Percentiles rank a stretch among this genome's conserved stretches.
phyloP scores from a whole-genome alignment of 2,797 vertebrate genomes.

The Coluber constrictor region DNA sequence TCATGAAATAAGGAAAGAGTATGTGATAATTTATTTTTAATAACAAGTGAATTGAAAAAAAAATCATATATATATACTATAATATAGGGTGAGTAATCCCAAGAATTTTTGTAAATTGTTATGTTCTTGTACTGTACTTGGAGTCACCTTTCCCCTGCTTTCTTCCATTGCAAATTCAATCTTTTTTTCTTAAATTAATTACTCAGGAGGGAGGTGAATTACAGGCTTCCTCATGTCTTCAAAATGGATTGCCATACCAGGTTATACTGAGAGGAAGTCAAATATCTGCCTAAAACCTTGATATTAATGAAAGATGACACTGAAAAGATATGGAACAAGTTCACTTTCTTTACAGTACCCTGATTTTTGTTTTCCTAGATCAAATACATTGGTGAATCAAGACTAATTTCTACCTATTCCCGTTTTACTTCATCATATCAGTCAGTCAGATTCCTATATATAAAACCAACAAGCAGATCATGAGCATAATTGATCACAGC shows the following conservation, averaged over 20 bases:
- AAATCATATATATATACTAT: not conserved
- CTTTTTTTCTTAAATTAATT: not conserved
- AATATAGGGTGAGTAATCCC: not conserved
- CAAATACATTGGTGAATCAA: not conserved
- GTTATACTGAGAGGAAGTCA: not conserved
- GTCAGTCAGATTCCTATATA: not conserved
- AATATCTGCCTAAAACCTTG: not conserved
- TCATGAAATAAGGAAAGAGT: conserved; percentile 3
- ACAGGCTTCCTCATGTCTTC: not conserved
- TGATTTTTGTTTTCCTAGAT: not conserved
- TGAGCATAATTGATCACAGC: not conserved
- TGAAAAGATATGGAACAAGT: not conserved
- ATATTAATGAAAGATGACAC: not conserved
- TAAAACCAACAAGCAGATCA: not conserved
- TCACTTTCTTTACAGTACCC: not conserved
- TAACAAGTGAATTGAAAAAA: not conserved
- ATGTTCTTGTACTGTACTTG: not conserved
- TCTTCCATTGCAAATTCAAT: not conserved
- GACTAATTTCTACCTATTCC: not conserved
- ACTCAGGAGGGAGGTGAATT: not conserved
- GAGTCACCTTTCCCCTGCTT: not conserved
- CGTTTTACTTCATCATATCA: not conserved
- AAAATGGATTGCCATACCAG: not conserved
- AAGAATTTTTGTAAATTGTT: not conserved
- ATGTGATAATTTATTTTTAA: not conserved